Percentiles rank a stretch among this genome's conserved stretches.
Evolutionary conservation across 2,797 vertebrate genomes (phyloP).

Genomic region (Varecia variegata): DNA sequence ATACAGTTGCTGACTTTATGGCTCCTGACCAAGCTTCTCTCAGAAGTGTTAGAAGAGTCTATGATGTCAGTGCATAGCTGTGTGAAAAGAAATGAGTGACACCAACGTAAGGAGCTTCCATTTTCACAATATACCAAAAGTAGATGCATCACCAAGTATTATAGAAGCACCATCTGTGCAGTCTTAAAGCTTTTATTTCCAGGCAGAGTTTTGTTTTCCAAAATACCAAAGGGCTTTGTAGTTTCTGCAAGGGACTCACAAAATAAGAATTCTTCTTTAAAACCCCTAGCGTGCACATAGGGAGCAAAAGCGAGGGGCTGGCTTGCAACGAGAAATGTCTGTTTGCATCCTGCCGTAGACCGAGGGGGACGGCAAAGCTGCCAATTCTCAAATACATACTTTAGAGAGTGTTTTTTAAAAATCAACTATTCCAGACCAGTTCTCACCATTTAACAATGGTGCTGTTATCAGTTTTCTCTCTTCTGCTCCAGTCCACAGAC

Average conservation of each 20-base stretch:
- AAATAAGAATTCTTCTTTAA: conserved; percentile 53
- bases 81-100: neutral
- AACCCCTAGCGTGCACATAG: neutral
- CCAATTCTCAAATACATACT: neutral
- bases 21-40: neutral
- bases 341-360: neutral
- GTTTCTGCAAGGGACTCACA: conserved; percentile 48
- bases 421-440: conserved; percentile 3
- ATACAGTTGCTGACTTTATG: neutral
- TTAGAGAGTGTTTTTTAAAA: neutral
- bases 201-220: conserved; percentile 58
- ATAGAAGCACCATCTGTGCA: conserved; percentile 34
- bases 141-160: neutral
- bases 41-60: neutral
- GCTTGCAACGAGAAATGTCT: neutral
- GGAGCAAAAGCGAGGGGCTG: neutral
- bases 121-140: neutral
- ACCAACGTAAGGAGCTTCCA: neutral
- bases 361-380: neutral
- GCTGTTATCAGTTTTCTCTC: neutral
- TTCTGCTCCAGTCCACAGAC: neutral
- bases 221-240: conserved; percentile 41
- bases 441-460: neutral
- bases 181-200: conserved; percentile 46
- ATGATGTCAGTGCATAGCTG: neutral